Base-by-base conservation (phyloP, 2,888 invertebrate species). In the Slavum lentiscoides region DNA sequence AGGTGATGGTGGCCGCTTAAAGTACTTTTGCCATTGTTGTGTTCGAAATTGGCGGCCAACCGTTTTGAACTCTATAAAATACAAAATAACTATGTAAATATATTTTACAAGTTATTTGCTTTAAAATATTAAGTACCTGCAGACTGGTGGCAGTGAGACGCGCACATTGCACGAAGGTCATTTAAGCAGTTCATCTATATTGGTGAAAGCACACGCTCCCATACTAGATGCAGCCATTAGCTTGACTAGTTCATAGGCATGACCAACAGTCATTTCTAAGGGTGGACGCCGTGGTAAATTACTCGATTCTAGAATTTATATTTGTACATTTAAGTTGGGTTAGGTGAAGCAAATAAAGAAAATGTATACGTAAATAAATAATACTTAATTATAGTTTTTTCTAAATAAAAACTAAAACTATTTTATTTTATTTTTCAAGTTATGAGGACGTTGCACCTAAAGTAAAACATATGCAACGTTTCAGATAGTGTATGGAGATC, bases 171-270 rank as follows among this genome's bases (percentile, higher is more conserved):
- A 80, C 77, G 77, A 80, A 80, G 77, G 77, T 80, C 77, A 80
- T 80, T 80, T 80, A 88, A 93, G 90, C 86, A 94, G 91, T 87
- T 94, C 94, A 85, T 93, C 91, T 86, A 97, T 92, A 88, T 94
- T 94, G 85, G 96, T 94, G 89, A 97, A 97, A 87, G 97, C 97
- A 91, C 96, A 95, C 82, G 96, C 93, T 85, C 97, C 97, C 84
- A 97, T 91, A 83, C 94, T 95, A 84, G 92, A 90, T 86, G 91
- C 92, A 84, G 96, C 93, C 95, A 97, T 97, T 86, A 96, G 90
- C 84, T 92, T 92, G 86, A 97, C 91, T 85, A 97, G 90, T 87
- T 94, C 93, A 85, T 93, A 91, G 84, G 96, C 94, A 88, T 98
- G 97, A 84, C 94, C 92, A 87, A 94, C 92, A 85, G 95, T 94